Evolutionary conservation across 2,888 invertebrate species (phyloP).

Genomic region (Merodon equestris): DNA sequence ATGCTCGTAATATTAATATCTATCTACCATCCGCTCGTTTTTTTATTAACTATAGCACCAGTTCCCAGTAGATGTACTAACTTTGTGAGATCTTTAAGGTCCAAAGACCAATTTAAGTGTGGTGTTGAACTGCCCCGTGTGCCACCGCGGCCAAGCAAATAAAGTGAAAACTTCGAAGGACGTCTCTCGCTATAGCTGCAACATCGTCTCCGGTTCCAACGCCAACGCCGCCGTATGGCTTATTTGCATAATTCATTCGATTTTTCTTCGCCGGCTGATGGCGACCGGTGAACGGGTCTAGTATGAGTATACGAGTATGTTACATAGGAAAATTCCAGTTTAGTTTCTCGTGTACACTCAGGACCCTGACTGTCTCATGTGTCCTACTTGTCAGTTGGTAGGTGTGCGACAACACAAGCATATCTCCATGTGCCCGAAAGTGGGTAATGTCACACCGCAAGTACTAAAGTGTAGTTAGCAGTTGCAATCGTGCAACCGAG

Average conservation of each 20-base stretch:
- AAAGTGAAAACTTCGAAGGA: constrained; percentile 35
- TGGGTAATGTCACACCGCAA: constrained; percentile 57
- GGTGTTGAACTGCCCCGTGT: background rate
- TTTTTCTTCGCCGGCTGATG: constrained; percentile 31
- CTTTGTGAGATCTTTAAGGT: constrained; percentile 13
- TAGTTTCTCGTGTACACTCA: constrained; percentile 22
- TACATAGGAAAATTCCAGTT: constrained; percentile 47
- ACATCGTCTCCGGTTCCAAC: too few species aligned
- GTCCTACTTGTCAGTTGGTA: constrained; percentile 20
- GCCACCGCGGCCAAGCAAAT: too few species aligned
- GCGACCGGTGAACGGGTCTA: constrained; percentile 39
- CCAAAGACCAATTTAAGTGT: constrained; percentile 7
- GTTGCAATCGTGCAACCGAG: constrained; percentile 57
- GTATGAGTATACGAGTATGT: too few species aligned
- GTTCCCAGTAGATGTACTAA: background rate
- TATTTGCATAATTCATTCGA: constrained; percentile 59
- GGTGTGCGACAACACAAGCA: constrained; percentile 38
- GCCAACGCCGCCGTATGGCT: constrained; percentile 23
- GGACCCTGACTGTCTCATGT: constrained; percentile 18
- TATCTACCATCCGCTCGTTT: constrained; percentile 37
- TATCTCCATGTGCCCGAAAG: constrained; percentile 30
- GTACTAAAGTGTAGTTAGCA: constrained; percentile 56
- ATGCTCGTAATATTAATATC: constrained; percentile 42
- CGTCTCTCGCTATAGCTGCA: constrained; percentile 23
- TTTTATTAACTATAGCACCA: constrained; percentile 6